Conservation (phyloP, 2,797 vertebrate genomes). For the Zalophus californianus region DNA sequence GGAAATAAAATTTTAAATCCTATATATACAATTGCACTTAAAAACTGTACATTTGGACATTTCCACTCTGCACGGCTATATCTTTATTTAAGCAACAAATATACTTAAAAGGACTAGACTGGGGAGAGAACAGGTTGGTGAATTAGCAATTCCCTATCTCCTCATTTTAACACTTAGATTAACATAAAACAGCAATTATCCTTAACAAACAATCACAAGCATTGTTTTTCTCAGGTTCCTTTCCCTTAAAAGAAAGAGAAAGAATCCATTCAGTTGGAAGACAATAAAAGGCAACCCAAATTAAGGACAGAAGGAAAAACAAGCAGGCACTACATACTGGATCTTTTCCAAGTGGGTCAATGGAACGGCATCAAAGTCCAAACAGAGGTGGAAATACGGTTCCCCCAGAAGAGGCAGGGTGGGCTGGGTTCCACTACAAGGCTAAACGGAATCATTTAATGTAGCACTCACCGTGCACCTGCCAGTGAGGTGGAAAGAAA, state of each 20-base stretch:
- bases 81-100: conserved; percentile 70
- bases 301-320: conserved; percentile 45
- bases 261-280: conserved; percentile 33
- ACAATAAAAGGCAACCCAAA: conserved; percentile 61
- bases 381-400: background rate
- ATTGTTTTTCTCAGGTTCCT: conserved; percentile 64
- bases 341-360: conserved; percentile 65
- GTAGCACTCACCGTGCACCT: background rate
- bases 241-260: conserved; percentile 58
- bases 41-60: conserved; percentile 9
- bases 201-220: conserved; percentile 28
- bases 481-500: background rate
- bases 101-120: conserved; percentile 41
- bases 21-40: background rate
- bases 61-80: background rate
- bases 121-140: conserved; percentile 45
- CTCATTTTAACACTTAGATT: conserved; percentile 48
- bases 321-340: background rate
- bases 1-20: conserved; percentile 55
- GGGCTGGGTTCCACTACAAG: background rate
- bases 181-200: conserved; percentile 64
- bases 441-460: background rate
- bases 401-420: background rate
- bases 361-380: background rate
- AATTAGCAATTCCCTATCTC: conserved; percentile 54